phyloP scores from a whole-genome alignment of 1,140 invertebrate species.

The Octopus bimaculoides region DNA sequence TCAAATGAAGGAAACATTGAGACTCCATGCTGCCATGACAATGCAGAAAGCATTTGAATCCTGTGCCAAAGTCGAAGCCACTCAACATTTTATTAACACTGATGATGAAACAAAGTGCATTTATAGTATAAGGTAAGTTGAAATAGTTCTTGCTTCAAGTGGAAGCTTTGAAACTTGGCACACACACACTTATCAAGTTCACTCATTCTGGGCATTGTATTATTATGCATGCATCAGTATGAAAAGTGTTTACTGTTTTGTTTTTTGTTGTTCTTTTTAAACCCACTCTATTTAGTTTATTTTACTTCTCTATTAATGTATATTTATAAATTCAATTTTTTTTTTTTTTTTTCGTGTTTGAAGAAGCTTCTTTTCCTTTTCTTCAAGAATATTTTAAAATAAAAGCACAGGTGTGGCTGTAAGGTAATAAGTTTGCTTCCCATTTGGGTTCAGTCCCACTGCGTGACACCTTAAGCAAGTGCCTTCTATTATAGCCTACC shows the following conservation, averaged over 20 bases:
- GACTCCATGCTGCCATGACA: background rate
- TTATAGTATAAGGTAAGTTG: background rate
- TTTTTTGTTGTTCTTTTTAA: background rate
- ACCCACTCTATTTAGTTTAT: background rate
- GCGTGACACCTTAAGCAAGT: too few species aligned
- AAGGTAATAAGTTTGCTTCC: too few species aligned
- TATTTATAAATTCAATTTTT: too few species aligned
- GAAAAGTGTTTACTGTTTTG: background rate
- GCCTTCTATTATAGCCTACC: too few species aligned
- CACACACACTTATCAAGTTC: background rate
- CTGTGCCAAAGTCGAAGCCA: background rate
- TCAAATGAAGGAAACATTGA: background rate
- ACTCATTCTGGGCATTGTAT: background rate
- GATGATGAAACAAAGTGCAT: background rate
- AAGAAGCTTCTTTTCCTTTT: too few species aligned
- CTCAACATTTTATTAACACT: background rate
- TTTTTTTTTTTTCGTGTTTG: too few species aligned
- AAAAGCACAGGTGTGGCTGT: too few species aligned
- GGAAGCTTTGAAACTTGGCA: background rate
- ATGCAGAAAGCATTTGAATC: background rate
- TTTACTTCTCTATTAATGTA: background rate
- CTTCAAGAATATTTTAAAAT: too few species aligned
- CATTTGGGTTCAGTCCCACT: too few species aligned
- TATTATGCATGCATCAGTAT: background rate
- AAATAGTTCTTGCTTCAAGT: background rate